Evolutionary conservation across 1,140 invertebrate species (phyloP), one percentile per base, ranked within the genome.

Genomic region (Dreissena rostriformis): DNA sequence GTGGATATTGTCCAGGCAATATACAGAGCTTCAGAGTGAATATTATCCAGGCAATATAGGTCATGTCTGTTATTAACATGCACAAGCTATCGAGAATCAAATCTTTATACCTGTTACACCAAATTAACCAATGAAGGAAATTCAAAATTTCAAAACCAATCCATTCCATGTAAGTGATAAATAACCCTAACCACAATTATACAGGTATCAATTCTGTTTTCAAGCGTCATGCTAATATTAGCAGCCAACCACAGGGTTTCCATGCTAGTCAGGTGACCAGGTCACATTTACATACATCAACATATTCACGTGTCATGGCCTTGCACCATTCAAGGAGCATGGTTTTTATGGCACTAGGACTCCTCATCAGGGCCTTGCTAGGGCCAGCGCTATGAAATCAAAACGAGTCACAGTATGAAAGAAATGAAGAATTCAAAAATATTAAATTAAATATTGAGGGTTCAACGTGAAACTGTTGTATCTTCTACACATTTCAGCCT

Each of bases 311-410:
- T 88, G 98, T 99, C 95, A 98, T 98, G 94, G 96, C 96, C 94
- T 97, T 97, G 95, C 97, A 98, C 98, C 98, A 99, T 93, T 96
- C 96, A 93, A 99, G 96, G 91, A 99, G 95, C 94, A 98, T 96
- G 93, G 99, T 97, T 96, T 99, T 99, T 94, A 98, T 98, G 94
- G 97, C 97, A 93, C 96, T 96, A 87, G 97, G 97, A 94, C 96
- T 97, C 93, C 96, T 87, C 19, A 84, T 87, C 80, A 93, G 81
- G 57, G 57, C 57, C 57, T 61, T 61, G 26, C 63, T 77, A 28
- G 66, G 86, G 8, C 73, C 86, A 72, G 86, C 11, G 22, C 57
- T 61, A 24, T 19, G 6, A 61, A 61, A 61, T n/a, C 57, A 61
- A 61, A 61, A 61, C 57, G 22, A 39, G 39, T 39, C 39, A 39